Evolutionary conservation across 2,888 invertebrate species (phyloP).

Genomic region (Lasioglossum figueresi): DNA sequence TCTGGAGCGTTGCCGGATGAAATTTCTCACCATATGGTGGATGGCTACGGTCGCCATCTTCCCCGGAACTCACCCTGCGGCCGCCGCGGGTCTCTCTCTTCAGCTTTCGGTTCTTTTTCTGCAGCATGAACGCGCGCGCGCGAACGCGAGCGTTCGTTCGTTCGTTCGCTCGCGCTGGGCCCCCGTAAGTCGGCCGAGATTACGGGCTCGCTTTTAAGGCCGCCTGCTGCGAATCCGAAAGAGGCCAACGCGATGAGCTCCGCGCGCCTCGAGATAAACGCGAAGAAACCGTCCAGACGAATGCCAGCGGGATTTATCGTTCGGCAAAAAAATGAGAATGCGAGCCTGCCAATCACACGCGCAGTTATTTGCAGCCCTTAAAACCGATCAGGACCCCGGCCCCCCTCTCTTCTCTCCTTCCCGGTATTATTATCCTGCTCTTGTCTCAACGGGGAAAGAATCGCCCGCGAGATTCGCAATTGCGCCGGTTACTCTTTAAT

Average conservation of each 20-base stretch:
- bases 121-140: not conserved
- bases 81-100: constrained; percentile 6
- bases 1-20: constrained; percentile 43
- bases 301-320: constrained; percentile 57
- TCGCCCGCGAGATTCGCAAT: not conserved
- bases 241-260: constrained; percentile 66
- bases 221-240: constrained; percentile 69
- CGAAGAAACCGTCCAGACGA: constrained; percentile 41
- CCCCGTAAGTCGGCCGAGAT: constrained; percentile 56
- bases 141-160: not conserved
- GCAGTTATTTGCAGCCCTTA: constrained; percentile 34
- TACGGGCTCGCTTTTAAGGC: constrained; percentile 68
- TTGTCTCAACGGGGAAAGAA: not conserved
- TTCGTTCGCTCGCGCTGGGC: constrained; percentile 10
- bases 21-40: constrained; percentile 60
- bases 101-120: constrained; percentile 29
- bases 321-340: constrained; percentile 39
- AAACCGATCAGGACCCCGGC: constrained; percentile 13
- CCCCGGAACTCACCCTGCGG: constrained; percentile 58
- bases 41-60: constrained; percentile 54
- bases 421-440: not conserved
- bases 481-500: not conserved
- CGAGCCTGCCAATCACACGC: constrained; percentile 50
- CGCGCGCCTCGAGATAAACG: constrained; percentile 61
- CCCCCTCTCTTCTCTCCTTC: not conserved